Base-by-base conservation (phyloP, 2,888 invertebrate genomes). In the Hemistola chrysoprasaria region DNA sequence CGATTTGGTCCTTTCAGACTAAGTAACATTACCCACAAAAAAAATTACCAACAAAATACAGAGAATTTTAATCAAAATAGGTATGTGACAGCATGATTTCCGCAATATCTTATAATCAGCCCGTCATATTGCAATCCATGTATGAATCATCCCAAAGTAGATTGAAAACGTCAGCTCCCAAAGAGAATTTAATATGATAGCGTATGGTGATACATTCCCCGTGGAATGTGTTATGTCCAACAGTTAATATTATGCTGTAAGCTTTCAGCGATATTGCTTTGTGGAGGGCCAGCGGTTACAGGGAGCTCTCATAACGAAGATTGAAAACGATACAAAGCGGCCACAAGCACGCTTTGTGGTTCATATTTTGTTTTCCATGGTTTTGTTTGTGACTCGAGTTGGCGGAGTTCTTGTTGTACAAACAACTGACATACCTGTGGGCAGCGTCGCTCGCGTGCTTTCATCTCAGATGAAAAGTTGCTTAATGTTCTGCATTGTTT, bases 311-410 rank as follows among this genome's bases (percentile, higher is more conserved):
- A 80, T 81, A 80, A 80, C 72, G 74, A 71, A 78, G 79, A 79
- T 82, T 80, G 75, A 76, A 78, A 77, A 68, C 77, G 75, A 77
- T 79, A 79, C 84, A 83, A 82, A 83, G 80, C 76, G 57, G 60
- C 83, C 83, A 58, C 84, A 81, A 78, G 80, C 78, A 78, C 75
- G 80, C 81, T 82, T 78, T 81, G 79, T 73, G 78, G 76, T 71
- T 62, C 65, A 78, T 79, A 79, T 81, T 85, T 82, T 76, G 77
- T 71, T 50, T 40, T 47, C 60, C 64, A 57, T 62, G 60, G 65
- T 63, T 67, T 70, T 70, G 70, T 73, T 60, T 56, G 59, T 53
- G 54, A 54, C 53, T 60, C 53, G 57, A 65, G 62, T 61, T 35
- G 49, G 52, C 54, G 58, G 65, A 28, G 53, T 56, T 59, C 59